Base-by-base conservation (phyloP, 2,113 vertebrate species). In the Aldabrachelys gigantea region DNA sequence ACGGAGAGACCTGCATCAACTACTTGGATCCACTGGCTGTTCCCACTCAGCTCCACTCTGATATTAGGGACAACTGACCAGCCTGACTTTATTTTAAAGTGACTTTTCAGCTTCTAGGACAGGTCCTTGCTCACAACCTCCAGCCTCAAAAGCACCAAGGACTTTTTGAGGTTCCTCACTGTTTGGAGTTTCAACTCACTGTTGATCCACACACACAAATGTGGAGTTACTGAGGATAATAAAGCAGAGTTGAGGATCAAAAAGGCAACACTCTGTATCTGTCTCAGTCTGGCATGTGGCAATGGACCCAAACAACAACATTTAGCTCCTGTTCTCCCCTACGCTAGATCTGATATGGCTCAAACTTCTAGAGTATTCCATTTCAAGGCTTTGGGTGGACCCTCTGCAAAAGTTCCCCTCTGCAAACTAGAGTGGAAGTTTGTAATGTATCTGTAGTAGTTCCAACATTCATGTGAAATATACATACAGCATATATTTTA, bases 201-300 rank as follows among this genome's bases (percentile, higher is more conserved):
- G 53, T 22, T 54, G 53, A 54, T 54, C 21, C 53, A 8, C 53
- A 22, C 21, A 22, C 53, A 54, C 53, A 54, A 3, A 22, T 54
- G 22, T n/a, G 41, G 49, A 82, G 21, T 19, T 80, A 62, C 9
- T 81, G 22, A 22, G 47, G 29, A 35, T 21, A 87, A 81, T 25
- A 79, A 94, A 92, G 72, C 1, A 88, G 16, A 92, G 25, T 31
- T 87, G 29, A 91, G 38, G 24, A 87, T 79, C 35, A 87, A 10
- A 8, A 24, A 47, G 38, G 69, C 80, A 57, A 78, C 10, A 76
- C 1, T 6, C 4, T 44, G 12, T 47, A 89, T 3, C 9, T 90
- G 22, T 85, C 49, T 75, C 38, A 22, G 6, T n/a, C 8, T 31
- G 76, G 14, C 27, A 2, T 2, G 3, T 0, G 0, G 3, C 76